These are phyloP conservation scores for Mesoclemmys tuberculata DNA, from an alignment of 2,113 vertebrate species.

Conservation along the genomic window DNA sequence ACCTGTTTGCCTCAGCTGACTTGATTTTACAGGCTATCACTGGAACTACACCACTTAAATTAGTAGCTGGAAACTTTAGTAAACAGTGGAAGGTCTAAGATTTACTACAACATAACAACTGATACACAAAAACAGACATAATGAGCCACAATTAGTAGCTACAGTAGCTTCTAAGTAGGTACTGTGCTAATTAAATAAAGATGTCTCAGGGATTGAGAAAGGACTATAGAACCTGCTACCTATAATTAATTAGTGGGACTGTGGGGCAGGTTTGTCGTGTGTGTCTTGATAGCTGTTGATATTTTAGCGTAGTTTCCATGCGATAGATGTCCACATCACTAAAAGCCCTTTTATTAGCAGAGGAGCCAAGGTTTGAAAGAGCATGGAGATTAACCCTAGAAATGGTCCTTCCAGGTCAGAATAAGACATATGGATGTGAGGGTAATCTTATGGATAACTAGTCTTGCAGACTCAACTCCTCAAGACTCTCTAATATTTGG, in stretches of 20 bases:
- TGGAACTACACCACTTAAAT: not conserved
- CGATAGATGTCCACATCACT: not conserved
- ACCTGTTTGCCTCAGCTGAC: not conserved
- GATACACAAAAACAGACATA: not conserved
- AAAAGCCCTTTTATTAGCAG: not conserved
- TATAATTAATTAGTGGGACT: not conserved
- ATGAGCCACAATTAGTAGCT: not conserved
- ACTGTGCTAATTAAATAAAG: not conserved
- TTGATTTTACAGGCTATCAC: not conserved
- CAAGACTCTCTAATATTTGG: not conserved
- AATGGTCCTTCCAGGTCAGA: not conserved
- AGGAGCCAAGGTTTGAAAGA: not conserved
- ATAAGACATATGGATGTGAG: fast-evolving
- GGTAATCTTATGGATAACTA: not conserved
- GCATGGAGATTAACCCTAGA: not conserved
- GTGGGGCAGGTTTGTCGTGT: not conserved
- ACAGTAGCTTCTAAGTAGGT: not conserved
- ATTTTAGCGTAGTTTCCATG: not conserved
- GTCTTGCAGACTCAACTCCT: not conserved
- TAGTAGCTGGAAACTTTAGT: not conserved
- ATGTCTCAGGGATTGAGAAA: not conserved
- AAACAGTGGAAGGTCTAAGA: not conserved
- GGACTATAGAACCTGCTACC: not conserved
- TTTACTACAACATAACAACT: not conserved
- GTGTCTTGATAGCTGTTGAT: not conserved